Conservation (phyloP, 2,888 invertebrate species). For the Volucella inflata region DNA sequence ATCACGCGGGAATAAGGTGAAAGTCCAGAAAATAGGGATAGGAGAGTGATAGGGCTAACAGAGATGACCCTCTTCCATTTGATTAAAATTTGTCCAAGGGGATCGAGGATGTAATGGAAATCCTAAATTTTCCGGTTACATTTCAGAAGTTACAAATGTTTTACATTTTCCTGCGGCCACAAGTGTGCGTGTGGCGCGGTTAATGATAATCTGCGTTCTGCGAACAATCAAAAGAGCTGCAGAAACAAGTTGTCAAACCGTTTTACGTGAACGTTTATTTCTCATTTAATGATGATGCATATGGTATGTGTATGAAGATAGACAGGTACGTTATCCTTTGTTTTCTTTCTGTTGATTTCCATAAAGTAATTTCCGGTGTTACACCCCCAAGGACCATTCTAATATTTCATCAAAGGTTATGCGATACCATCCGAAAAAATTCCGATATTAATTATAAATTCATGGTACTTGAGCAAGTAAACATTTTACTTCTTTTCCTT, state of each 20-base stretch:
- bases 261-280: slow-evolving; percentile 27
- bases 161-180: slow-evolving; percentile 53
- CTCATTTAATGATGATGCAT: slow-evolving; percentile 22
- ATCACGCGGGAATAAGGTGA: slow-evolving; percentile 49
- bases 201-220: slow-evolving; percentile 54
- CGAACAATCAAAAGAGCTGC: slow-evolving; percentile 23
- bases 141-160: not conserved
- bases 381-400: not conserved
- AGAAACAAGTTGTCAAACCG: slow-evolving; percentile 35
- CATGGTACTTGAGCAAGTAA: not conserved
- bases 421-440: slow-evolving; percentile 1
- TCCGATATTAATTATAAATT: not conserved
- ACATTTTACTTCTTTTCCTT: too few species aligned
- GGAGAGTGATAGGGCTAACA: slow-evolving; percentile 20
- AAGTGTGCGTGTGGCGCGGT: slow-evolving; percentile 54
- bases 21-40: slow-evolving; percentile 25
- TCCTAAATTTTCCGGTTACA: slow-evolving; percentile 11
- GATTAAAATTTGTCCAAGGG: slow-evolving; percentile 3
- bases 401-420: slow-evolving; percentile 17
- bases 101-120: slow-evolving; percentile 3
- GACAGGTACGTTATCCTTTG: slow-evolving; percentile 19
- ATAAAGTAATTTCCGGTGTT: slow-evolving; percentile 14
- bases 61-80: slow-evolving; percentile 20
- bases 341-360: not conserved
- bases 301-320: slow-evolving; percentile 4